These are phyloP conservation scores for Peromyscus polionotus DNA, from an alignment of 2,113 vertebrate species.

Conservation along the genomic window DNA sequence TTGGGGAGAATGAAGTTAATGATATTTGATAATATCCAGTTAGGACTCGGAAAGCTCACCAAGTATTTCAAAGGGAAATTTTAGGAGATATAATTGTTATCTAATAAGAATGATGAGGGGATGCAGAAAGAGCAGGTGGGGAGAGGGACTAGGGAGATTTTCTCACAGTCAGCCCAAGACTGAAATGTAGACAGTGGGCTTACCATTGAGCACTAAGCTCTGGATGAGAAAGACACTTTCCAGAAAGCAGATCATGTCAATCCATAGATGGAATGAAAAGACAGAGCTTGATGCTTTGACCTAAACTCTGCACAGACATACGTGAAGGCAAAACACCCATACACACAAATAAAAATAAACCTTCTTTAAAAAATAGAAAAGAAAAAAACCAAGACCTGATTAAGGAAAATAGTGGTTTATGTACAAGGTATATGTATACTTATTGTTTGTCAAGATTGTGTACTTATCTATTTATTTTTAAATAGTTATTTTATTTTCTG, in stretches of 20 bases:
- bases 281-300: neutral
- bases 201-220: neutral
- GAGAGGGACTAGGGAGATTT: neutral
- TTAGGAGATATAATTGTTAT: neutral
- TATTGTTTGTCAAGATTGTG: neutral
- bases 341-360: neutral
- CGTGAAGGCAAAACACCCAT: neutral
- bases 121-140: neutral
- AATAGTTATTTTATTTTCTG: neutral
- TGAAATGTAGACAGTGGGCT: neutral
- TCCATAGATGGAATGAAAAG: neutral
- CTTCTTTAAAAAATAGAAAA: neutral
- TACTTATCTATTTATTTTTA: neutral
- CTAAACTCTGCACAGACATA: neutral
- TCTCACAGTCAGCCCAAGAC: neutral
- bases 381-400: neutral
- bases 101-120: neutral
- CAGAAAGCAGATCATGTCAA: no score
- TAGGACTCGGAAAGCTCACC: neutral
- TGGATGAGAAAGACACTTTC: neutral
- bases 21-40: neutral
- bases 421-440: neutral
- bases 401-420: conserved; percentile 16
- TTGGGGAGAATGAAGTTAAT: neutral
- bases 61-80: conserved; percentile 5